phyloP scores from a whole-genome alignment of 2,888 invertebrate genomes.

The Stratiomys singularior region DNA sequence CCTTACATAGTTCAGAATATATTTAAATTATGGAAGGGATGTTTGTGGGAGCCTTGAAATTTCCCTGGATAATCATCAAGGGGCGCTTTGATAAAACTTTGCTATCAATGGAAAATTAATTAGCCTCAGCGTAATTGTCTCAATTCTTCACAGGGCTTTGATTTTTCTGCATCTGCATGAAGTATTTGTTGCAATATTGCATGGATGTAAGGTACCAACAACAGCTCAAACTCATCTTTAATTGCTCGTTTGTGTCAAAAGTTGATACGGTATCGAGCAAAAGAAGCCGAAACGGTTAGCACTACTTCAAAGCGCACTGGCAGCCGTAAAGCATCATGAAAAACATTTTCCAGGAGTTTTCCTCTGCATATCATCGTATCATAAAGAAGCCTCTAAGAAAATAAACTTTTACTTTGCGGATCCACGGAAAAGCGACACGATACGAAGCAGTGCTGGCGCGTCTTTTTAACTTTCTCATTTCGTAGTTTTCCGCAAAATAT shows the following conservation, averaged over 20 bases:
- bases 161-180: too few species aligned
- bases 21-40: too few species aligned
- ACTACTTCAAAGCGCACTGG: not conserved
- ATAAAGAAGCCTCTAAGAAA: slow-evolving; percentile 10
- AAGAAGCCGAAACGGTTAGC: not conserved
- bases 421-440: slow-evolving; percentile 20
- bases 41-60: too few species aligned
- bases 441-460: not conserved
- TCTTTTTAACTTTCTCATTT: slow-evolving; percentile 16
- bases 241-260: slow-evolving; percentile 23
- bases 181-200: too few species aligned
- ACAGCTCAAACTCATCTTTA: not conserved
- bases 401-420: slow-evolving; percentile 35
- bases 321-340: slow-evolving; percentile 19
- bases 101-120: too few species aligned
- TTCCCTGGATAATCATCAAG: too few species aligned
- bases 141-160: too few species aligned
- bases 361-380: slow-evolving; percentile 4
- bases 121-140: too few species aligned
- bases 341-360: slow-evolving; percentile 27
- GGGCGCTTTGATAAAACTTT: too few species aligned
- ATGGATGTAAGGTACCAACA: too few species aligned
- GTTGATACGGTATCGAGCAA: slow-evolving; percentile 8
- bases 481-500: slow-evolving; percentile 31
- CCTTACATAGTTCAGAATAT: too few species aligned